Conservation (phyloP, 2,113 vertebrate species). For the Phyllopteryx taeniolatus region DNA sequence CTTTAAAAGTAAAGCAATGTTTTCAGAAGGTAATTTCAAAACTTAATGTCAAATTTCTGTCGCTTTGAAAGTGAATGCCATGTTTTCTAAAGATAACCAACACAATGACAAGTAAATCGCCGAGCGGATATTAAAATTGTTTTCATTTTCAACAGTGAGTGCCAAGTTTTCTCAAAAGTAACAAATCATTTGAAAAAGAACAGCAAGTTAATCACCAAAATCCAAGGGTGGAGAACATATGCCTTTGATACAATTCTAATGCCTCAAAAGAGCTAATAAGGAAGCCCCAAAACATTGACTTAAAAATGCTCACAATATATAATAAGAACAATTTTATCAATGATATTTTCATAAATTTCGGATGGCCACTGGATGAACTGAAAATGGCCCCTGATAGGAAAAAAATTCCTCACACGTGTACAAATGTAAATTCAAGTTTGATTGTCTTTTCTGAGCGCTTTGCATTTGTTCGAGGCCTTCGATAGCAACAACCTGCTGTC, state of each 20-base stretch:
- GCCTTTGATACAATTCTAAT: not conserved
- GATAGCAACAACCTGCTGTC: slow-evolving; percentile 66
- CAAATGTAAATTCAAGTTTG: not conserved
- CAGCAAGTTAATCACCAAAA: not conserved
- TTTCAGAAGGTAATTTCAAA: not conserved
- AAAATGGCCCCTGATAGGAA: not conserved
- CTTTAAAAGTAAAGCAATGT: not conserved
- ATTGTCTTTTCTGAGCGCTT: slow-evolving; percentile 27
- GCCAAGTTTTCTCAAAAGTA: not conserved
- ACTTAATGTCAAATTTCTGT: not conserved
- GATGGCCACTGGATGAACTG: not conserved
- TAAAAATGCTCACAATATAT: not conserved
- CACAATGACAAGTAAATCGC: too few species aligned
- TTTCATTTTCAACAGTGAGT: not conserved
- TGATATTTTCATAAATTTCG: not conserved
- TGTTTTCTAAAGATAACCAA: not conserved
- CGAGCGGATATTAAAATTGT: too few species aligned
- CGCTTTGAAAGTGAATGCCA: not conserved
- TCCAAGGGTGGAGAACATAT: not conserved
- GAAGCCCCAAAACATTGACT: not conserved
- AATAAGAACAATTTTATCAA: not conserved
- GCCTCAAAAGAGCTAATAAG: too few species aligned
- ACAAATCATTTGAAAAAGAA: not conserved
- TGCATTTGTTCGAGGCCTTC: slow-evolving; percentile 47
- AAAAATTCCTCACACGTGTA: not conserved